These are phyloP conservation scores for Callospermophilus lateralis DNA, from an alignment of 2,113 vertebrate species.

Conservation along the genomic window DNA sequence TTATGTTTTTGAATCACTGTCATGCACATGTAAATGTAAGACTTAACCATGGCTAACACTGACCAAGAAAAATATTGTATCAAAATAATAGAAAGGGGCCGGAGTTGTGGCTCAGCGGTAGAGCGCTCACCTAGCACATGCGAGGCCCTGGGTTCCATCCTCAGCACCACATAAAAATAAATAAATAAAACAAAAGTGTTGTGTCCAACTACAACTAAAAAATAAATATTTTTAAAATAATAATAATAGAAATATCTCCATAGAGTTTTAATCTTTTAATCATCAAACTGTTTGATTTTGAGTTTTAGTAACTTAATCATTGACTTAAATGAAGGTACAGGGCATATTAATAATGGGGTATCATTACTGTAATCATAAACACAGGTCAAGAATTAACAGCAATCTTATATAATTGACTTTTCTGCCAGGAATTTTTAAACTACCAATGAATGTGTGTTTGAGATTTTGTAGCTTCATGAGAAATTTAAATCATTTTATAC, in stretches of 20 bases:
- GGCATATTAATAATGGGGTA: not conserved
- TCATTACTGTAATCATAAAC: not conserved
- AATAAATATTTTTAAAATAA: not conserved
- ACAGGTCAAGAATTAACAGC: not conserved
- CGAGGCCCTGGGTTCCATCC: too few species aligned
- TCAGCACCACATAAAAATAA: too few species aligned
- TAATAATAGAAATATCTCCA: not conserved
- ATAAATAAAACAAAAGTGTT: too few species aligned
- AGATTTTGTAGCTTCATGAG: not conserved
- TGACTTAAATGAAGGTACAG: not conserved
- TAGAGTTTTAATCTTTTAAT: not conserved
- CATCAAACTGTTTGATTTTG: not conserved
- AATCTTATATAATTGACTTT: not conserved
- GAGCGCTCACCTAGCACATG: too few species aligned
- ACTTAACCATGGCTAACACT: not conserved
- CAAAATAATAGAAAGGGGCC: not conserved
- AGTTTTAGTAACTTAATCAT: not conserved
- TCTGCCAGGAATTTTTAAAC: not conserved
- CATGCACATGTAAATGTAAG: constrained; percentile 15
- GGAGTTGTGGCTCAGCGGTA: too few species aligned
- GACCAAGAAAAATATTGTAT: not conserved
- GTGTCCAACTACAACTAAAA: too few species aligned
- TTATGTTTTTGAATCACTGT: not conserved
- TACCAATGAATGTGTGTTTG: not conserved
- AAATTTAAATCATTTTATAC: not conserved